Conservation (phyloP, 2,113 vertebrate genomes). For the Toxotes jaculatrix region DNA sequence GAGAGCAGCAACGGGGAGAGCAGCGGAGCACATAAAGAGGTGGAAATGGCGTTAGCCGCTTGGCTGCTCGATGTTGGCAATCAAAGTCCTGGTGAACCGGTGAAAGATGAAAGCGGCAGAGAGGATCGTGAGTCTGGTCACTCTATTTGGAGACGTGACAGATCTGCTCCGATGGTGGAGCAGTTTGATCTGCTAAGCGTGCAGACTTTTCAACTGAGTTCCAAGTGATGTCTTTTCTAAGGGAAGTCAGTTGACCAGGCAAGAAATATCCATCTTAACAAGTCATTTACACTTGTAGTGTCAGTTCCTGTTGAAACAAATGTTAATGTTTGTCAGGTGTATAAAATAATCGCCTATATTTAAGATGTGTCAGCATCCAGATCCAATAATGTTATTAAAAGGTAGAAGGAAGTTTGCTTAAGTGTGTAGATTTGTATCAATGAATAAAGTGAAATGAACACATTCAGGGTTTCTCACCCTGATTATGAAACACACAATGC, state of each 20-base stretch:
- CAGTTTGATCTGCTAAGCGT: conserved; percentile 49
- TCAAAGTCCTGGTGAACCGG: conserved; percentile 74
- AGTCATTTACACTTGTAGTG: background rate
- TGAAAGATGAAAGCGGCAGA: conserved; percentile 63
- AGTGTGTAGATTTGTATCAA: background rate
- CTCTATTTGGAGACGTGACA: conserved; percentile 65
- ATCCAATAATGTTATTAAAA: background rate
- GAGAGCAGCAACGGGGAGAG: conserved; percentile 63
- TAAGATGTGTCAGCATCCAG: background rate
- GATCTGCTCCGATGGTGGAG: conserved; percentile 54
- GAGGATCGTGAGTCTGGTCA: conserved; percentile 64
- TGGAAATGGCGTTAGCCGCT: conserved; percentile 81
- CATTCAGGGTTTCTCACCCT: background rate
- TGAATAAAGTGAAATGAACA: background rate
- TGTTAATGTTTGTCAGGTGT: background rate
- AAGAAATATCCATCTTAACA: conserved; percentile 23
- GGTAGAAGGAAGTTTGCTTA: background rate
- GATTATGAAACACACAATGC: background rate
- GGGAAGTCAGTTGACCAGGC: conserved; percentile 5
- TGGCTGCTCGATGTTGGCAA: conserved; percentile 76
- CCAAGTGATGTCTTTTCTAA: background rate
- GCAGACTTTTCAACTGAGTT: conserved; percentile 28
- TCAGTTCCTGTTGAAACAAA: background rate
- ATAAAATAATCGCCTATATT: background rate
- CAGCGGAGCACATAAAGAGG: conserved; percentile 80